Evolutionary conservation across 2,888 invertebrate species (phyloP), one percentile per base, ranked within the genome.

Genomic region (Macrosiphum euphorbiae): DNA sequence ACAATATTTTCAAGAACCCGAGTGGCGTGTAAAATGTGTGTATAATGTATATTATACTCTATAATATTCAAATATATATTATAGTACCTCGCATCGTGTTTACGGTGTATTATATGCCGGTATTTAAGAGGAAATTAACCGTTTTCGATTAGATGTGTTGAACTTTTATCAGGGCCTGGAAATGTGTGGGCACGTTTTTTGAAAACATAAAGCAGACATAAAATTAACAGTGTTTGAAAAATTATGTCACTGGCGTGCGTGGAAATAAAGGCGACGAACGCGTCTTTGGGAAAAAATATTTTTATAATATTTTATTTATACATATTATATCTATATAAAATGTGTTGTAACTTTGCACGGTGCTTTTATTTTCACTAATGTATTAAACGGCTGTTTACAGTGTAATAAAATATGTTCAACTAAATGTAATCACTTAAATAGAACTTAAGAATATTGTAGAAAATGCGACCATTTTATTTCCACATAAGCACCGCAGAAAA

Each of bases 301-400:
- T 78, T 78, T 78, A 78, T 78, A 35, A 78, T 78, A 78, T 78
- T 35, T 2, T 35, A 78, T 78, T 35, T 20, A 16, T 35, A 20
- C 26, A 58, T 58, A 58, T 58, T 58, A 58, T 58, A 58, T 58
- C 58, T 58, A 26, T 35, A 78, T 35, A 78, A 78, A 78, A 78
- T 78, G 28, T 35, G 7, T 20, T 78, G 8, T 78, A 78, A 78
- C 35, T 78, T 78, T 78, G 35, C 20, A 20, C 35, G 7, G 26
- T 58, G 26, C 35, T 28, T 78, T 78, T 35, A 78, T 78, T 78
- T 11, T 78, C 16, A 47, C n/a, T 50, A n/a, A 50, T 87, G 50
- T 87, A n/a, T 87, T 87, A n/a, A 87, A 47, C n/a, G 61, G 16
- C 28, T 11, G 44, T 89, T 89, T 89, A 58, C 58, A 5, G 88